Base-by-base conservation (phyloP, 2,113 vertebrate genomes). In the Tenrec ecaudatus region DNA sequence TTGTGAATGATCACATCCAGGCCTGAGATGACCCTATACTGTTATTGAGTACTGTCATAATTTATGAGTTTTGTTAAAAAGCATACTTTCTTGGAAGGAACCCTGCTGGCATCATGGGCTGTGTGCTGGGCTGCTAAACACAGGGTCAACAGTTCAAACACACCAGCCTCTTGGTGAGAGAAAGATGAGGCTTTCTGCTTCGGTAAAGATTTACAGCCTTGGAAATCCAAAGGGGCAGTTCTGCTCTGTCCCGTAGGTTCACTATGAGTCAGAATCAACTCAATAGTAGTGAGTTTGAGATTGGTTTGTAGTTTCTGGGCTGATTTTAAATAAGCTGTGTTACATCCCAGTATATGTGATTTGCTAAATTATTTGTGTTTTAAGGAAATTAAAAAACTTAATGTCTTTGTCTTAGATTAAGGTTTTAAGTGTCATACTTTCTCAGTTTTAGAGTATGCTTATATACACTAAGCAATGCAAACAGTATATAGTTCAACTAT, bases 321-420 rank as follows among this genome's bases (percentile, higher is more conserved):
- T 95, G 81, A 92, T 90, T 90, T 92, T 82, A 94, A 96, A 89
- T 69, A 47, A 27, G 25, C n/a, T 19, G 0, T 87, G 31, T 84
- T 93, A 94, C 7, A 81, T 75, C 73, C 84, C 17, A 79, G 76
- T 86, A 62, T 87, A 53, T 86, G n/a, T 82, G 64, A 53, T 73
- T 77, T 95, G n/a, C 31, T 82, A 76, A 68, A 84, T 84, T 4
- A 15, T 90, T 84, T 88, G 20, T 82, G 73, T 89, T 89, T 91
- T 82, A 86, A 92, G 36, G 14, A 80, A 53, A 87, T 92, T 85
- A 89, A 88, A 58, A 60, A 92, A 83, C 3, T 43, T 62, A 90
- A 82, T 69, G 3, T 47, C 77, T 84, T 93, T 71, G 15, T 68
- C 66, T 90, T 87, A 33, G 36, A 69, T 82, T 76, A 47, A 47